Evolutionary conservation across 2,113 vertebrate genomes (phyloP).

Genomic region (Oryzias woworae): DNA sequence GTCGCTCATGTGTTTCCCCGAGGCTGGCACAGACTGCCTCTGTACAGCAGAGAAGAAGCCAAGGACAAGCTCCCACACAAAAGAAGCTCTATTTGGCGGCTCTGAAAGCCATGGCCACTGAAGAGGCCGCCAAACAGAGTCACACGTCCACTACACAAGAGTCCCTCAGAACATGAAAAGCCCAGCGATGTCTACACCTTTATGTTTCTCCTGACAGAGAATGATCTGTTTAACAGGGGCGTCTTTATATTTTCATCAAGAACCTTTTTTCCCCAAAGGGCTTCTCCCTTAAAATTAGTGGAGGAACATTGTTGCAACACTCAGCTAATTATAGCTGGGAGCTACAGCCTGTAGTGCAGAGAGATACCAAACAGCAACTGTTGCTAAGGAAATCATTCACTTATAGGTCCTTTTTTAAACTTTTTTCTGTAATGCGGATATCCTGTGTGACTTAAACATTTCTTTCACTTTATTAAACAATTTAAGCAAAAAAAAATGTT

Average conservation of each 20-base stretch:
- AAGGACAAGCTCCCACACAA: conserved; percentile 61
- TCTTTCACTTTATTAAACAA: too few relatives aligned
- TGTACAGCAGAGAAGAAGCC: conserved; percentile 54
- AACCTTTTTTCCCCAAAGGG: conserved; percentile 24
- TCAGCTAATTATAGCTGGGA: conserved; percentile 65
- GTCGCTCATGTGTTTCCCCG: conserved; percentile 62
- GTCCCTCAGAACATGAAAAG: conserved; percentile 42
- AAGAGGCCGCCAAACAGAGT: conserved; percentile 34
- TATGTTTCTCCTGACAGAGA: conserved; percentile 31
- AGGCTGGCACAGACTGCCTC: conserved; percentile 77
- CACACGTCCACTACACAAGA: conserved; percentile 44
- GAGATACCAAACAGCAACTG: conserved; percentile 60
- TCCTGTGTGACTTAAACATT: background rate
- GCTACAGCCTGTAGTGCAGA: conserved; percentile 36
- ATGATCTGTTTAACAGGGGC: conserved; percentile 27
- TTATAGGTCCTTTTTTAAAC: conserved; percentile 7
- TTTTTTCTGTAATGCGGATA: conserved; percentile 3
- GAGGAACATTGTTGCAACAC: conserved; percentile 35
- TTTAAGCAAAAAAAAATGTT: too few relatives aligned
- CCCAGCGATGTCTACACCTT: conserved; percentile 53
- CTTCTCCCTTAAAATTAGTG: conserved; percentile 32
- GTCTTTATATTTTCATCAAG: conserved; percentile 5
- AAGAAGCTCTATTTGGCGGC: conserved; percentile 67
- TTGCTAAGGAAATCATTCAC: conserved; percentile 53
- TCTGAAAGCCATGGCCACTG: conserved; percentile 45